Conservation (phyloP, 1,140 invertebrate species). For the Zaprionus tsacasi region DNA sequence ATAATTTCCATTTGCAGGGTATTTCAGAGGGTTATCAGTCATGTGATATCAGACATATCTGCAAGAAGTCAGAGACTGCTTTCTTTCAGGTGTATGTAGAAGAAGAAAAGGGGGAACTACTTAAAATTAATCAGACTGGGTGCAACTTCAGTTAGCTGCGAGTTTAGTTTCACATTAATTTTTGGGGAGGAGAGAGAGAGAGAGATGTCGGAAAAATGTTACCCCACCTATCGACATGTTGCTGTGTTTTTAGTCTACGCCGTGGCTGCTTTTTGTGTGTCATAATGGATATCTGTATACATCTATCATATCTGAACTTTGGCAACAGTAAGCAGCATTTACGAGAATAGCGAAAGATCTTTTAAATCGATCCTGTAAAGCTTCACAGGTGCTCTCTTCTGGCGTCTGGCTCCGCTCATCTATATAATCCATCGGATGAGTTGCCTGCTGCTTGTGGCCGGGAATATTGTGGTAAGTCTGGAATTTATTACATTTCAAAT, state of each 20-base stretch:
- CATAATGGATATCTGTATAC: conserved; percentile 10
- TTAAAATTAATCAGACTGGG: no score
- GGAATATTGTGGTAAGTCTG: background rate
- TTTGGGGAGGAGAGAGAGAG: background rate
- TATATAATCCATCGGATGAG: background rate
- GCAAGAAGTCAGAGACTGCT: no score
- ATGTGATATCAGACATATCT: background rate
- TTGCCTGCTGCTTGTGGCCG: background rate
- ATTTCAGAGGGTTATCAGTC: background rate
- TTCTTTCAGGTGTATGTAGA: no score
- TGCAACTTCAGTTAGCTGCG: background rate
- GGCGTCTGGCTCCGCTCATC: background rate
- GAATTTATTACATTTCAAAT: background rate
- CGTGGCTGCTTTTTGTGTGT: conserved; percentile 25
- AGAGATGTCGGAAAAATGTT: conserved; percentile 24
- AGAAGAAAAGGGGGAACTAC: no score
- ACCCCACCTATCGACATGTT: conserved; percentile 23
- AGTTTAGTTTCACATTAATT: conserved; percentile 7
- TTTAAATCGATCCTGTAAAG: background rate
- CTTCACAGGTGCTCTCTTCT: background rate
- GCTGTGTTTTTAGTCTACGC: conserved; percentile 8
- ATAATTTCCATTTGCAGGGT: background rate
- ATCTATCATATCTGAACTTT: background rate
- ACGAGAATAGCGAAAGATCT: background rate
- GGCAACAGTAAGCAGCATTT: conserved; percentile 17